phyloP scores from a whole-genome alignment of 2,888 invertebrate species.

The Diadegma fenestrale region DNA sequence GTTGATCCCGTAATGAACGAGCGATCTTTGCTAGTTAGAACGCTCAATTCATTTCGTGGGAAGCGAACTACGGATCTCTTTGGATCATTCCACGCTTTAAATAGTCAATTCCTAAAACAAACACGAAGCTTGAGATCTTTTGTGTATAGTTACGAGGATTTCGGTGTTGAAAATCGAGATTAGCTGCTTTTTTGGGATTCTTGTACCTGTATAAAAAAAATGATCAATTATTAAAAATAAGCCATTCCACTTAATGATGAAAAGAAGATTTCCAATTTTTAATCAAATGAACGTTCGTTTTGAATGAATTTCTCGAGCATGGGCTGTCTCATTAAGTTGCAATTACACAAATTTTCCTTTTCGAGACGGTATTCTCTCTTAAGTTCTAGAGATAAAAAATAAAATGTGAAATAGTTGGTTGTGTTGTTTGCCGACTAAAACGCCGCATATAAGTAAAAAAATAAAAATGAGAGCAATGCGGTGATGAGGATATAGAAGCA shows the following conservation, averaged over 20 bases:
- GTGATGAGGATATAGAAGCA: slow-evolving; percentile 42
- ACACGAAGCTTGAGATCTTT: not conserved
- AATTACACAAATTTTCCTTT: slow-evolving; percentile 12
- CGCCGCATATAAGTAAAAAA: slow-evolving; percentile 14
- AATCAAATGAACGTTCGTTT: slow-evolving; percentile 16
- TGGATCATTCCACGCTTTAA: slow-evolving; percentile 7
- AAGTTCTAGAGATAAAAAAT: slow-evolving; percentile 25
- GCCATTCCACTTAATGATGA: not conserved
- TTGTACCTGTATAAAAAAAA: too few species aligned
- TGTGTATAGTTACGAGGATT: not conserved
- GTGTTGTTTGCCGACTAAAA: not conserved
- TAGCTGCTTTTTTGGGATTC: not conserved
- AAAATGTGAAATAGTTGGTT: slow-evolving; percentile 24
- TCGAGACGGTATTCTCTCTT: not conserved
- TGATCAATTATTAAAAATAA: not conserved
- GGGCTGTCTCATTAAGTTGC: not conserved
- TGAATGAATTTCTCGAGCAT: not conserved
- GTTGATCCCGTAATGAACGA: slow-evolving; percentile 54
- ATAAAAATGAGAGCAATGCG: slow-evolving; percentile 25
- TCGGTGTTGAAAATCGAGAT: not conserved
- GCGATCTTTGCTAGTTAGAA: slow-evolving; percentile 13
- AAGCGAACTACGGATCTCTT: slow-evolving; percentile 19
- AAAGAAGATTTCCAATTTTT: not conserved
- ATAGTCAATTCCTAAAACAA: not conserved
- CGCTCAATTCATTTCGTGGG: slow-evolving; percentile 35